phyloP scores from a whole-genome alignment of 2,888 invertebrate species.

The Oscheius sp. region DNA sequence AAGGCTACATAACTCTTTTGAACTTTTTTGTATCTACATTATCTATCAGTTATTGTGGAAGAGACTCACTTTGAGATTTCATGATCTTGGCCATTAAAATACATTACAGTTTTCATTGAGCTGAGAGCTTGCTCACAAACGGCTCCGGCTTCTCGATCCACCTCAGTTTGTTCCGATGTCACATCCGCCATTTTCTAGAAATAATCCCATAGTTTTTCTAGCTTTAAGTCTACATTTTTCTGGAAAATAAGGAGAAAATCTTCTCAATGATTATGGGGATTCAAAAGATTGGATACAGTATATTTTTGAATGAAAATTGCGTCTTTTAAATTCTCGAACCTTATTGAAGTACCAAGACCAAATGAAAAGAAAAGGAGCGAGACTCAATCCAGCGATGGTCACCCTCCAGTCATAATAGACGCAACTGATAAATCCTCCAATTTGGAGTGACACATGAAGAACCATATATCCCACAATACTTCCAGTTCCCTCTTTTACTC shows the following conservation, averaged over 20 bases:
- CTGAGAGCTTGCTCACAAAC: conserved; percentile 11
- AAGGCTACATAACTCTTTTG: conserved; percentile 33
- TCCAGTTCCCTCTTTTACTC: conserved; percentile 68
- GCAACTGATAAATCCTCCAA: conserved; percentile 37
- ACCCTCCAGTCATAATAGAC: conserved; percentile 61
- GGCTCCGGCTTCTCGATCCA: conserved; percentile 8
- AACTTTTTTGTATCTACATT: conserved; percentile 21
- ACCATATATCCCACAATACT: conserved; percentile 39
- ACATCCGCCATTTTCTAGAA: not conserved
- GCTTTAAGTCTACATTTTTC: not conserved
- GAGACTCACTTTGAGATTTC: conserved; percentile 19
- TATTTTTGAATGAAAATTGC: not conserved
- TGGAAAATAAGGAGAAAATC: not conserved
- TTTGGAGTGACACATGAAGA: conserved; percentile 4
- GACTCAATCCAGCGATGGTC: conserved; percentile 64
- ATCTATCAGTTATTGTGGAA: conserved; percentile 18
- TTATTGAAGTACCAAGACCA: conserved; percentile 37
- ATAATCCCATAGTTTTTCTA: not conserved
- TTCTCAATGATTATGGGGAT: too few species aligned
- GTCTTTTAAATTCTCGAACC: not conserved
- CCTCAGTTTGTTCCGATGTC: not conserved
- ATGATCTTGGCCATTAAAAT: conserved; percentile 21
- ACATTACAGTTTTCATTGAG: conserved; percentile 12
- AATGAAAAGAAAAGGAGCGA: conserved; percentile 62
- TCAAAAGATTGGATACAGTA: too few species aligned